phyloP scores from a whole-genome alignment of 2,797 vertebrate genomes.

The Onychomys torridus region DNA sequence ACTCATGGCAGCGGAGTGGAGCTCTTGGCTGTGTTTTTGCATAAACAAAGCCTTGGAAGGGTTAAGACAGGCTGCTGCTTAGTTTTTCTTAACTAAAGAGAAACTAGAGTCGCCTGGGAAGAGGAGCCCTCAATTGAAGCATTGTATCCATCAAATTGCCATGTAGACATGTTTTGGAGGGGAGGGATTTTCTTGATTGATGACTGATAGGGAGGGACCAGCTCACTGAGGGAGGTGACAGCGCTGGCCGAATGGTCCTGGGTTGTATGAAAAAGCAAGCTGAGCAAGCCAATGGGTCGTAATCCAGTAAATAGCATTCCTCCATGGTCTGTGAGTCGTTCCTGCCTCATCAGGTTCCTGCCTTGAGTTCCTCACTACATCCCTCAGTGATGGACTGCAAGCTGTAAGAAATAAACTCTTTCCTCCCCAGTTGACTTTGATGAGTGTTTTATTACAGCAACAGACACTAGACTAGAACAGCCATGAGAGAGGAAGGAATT shows the following conservation, averaged over 20 bases:
- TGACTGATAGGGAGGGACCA: background rate
- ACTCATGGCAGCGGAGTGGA: background rate
- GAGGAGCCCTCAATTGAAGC: background rate
- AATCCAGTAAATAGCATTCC: background rate
- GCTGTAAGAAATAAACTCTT: background rate
- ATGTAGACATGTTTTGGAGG: background rate
- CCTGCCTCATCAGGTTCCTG: background rate
- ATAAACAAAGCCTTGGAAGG: background rate
- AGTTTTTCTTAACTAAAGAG: background rate
- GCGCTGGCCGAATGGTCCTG: background rate
- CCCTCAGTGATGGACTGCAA: background rate
- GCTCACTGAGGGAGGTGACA: background rate
- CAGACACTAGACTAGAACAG: background rate
- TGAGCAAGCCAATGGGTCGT: background rate
- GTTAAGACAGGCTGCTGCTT: background rate
- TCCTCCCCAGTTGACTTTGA: background rate
- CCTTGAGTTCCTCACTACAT: background rate
- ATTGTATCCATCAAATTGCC: background rate
- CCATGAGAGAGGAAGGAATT: background rate
- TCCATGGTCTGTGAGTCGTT: background rate
- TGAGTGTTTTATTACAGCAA: background rate
- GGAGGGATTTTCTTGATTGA: background rate
- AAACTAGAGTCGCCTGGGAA: background rate
- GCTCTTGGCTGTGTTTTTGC: background rate
- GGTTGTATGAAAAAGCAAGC: background rate